These are phyloP conservation scores for Ridgeia piscesae DNA, from an alignment of 1,140 invertebrate species.

Conservation along the genomic window DNA sequence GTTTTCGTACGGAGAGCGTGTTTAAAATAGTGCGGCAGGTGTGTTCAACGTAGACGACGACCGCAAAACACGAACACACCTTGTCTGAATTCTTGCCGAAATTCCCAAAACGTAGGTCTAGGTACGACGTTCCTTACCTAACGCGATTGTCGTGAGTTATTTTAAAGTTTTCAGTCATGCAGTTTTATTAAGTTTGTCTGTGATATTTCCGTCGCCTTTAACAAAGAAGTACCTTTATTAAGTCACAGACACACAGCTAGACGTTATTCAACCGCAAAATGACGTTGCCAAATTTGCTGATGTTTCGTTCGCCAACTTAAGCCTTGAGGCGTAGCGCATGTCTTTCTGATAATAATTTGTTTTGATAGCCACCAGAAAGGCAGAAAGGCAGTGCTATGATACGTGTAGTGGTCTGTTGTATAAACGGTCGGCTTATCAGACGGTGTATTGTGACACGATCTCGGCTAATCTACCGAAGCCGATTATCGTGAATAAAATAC, in stretches of 20 bases:
- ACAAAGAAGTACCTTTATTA: background rate
- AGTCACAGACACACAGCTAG: background rate
- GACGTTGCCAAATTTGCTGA: background rate
- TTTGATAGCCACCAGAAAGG: background rate
- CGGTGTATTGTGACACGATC: background rate
- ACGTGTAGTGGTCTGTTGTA: background rate
- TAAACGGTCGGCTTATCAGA: background rate
- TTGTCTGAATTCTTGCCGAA: background rate
- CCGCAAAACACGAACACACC: background rate
- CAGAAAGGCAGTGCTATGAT: background rate
- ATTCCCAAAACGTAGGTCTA: background rate
- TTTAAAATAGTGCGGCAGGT: background rate
- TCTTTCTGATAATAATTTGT: background rate
- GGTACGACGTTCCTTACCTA: background rate
- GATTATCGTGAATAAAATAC: background rate
- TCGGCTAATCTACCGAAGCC: background rate
- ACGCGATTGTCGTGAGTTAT: background rate
- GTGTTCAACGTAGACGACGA: background rate
- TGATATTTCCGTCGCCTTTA: background rate
- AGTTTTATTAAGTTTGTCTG: background rate
- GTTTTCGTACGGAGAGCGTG: background rate
- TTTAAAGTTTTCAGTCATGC: background rate
- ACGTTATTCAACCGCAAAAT: background rate
- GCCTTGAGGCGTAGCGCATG: background rate
- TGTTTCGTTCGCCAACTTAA: background rate